Evolutionary conservation across 2,113 vertebrate species (phyloP).

Genomic region (Pyxicephalus adspersus): DNA sequence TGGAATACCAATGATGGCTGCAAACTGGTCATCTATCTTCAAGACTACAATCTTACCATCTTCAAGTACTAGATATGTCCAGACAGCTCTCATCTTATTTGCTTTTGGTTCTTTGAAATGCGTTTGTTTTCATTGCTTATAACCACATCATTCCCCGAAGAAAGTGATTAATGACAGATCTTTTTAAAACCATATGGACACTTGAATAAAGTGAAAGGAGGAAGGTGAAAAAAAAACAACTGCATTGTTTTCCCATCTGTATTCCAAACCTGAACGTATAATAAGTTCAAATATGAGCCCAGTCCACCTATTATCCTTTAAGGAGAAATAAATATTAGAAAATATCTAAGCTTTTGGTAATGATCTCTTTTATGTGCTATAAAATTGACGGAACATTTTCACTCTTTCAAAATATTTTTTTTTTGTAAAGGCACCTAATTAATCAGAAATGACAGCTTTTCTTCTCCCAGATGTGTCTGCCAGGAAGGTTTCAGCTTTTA

Average conservation of each 20-base stretch:
- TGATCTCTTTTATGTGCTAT: background rate
- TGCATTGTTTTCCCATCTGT: constrained; percentile 26
- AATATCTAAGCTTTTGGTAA: constrained; percentile 7
- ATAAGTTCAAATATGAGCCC: background rate
- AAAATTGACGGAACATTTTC: constrained; percentile 29
- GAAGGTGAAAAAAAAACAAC: constrained; percentile 25
- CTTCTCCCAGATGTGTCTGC: constrained; percentile 54
- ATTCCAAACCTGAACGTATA: constrained; percentile 16
- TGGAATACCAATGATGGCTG: no score
- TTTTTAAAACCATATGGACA: constrained; percentile 55
- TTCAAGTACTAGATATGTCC: constrained; percentile 6
- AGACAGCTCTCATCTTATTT: background rate
- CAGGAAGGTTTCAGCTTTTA: constrained; percentile 50
- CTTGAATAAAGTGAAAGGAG: constrained; percentile 25
- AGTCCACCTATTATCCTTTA: constrained; percentile 18
- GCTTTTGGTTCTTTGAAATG: background rate
- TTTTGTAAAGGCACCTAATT: constrained; percentile 47
- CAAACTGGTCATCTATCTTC: background rate
- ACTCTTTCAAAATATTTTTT: constrained; percentile 30
- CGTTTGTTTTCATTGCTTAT: constrained; percentile 39
- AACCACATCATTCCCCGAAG: constrained; percentile 45
- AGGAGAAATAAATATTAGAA: background rate
- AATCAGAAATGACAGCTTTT: constrained; percentile 53
- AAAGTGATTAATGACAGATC: constrained; percentile 57
- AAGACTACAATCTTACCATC: background rate